phyloP scores from a whole-genome alignment of 2,113 vertebrate species.

The Zingel zingel region DNA sequence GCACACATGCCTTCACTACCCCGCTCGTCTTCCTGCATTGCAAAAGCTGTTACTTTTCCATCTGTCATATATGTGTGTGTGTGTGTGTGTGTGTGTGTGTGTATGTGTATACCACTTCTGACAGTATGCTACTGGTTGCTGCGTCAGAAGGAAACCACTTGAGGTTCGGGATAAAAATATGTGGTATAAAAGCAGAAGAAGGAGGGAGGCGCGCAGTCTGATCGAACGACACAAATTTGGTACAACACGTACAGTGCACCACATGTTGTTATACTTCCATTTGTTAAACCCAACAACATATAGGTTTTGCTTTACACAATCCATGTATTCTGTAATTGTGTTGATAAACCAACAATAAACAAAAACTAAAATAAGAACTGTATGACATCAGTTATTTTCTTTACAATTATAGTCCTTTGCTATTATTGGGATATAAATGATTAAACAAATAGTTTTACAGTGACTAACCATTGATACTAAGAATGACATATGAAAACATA shows the following conservation, averaged over 20 bases:
- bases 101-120: not conserved
- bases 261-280: not conserved
- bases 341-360: not conserved
- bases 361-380: not conserved
- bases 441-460: not conserved
- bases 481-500: not conserved
- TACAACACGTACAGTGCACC: not conserved
- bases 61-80: too few relatives aligned
- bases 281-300: not conserved
- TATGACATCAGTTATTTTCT: not conserved
- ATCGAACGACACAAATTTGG: not conserved
- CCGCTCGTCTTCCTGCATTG: not conserved
- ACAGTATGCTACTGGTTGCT: not conserved
- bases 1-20: not conserved
- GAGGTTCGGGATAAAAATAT: conserved; percentile 45
- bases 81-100: not conserved
- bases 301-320: not conserved
- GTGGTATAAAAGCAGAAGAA: conserved; percentile 41
- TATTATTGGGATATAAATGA: not conserved
- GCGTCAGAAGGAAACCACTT: conserved; percentile 21
- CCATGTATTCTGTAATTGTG: not conserved
- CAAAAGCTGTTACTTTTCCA: rapidly evolving
- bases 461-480: not conserved
- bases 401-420: not conserved
- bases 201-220: not conserved